phyloP scores from a whole-genome alignment of 2,797 vertebrate species.

The Myripristis jacobus region DNA sequence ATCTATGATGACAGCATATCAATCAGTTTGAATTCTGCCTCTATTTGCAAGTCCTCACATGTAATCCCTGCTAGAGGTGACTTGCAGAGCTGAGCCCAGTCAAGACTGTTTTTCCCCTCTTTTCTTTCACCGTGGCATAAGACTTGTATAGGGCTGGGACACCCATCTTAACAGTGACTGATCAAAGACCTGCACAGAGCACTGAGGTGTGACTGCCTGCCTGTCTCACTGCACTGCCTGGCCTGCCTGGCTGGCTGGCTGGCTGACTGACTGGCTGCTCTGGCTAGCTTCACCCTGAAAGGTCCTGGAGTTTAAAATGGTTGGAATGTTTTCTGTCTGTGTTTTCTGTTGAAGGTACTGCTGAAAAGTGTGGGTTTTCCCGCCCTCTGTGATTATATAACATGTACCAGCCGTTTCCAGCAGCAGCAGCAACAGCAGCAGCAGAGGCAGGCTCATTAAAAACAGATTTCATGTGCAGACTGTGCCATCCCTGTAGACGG shows the following conservation, averaged over 20 bases:
- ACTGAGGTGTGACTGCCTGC: slow-evolving; percentile 65
- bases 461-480: slow-evolving; percentile 77
- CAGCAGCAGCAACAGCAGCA: slow-evolving; percentile 56
- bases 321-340: slow-evolving; percentile 79
- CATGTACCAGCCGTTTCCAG: slow-evolving; percentile 82
- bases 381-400: slow-evolving; percentile 87
- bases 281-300: slow-evolving; percentile 40
- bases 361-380: slow-evolving; percentile 83
- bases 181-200: slow-evolving; percentile 63
- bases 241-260: no score
- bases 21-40: slow-evolving; percentile 31
- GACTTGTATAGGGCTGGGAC: slow-evolving; percentile 34
- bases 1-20: slow-evolving; percentile 1
- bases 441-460: slow-evolving; percentile 77
- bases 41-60: slow-evolving; percentile 65
- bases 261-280: slow-evolving; percentile 26
- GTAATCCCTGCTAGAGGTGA: slow-evolving; percentile 43
- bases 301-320: slow-evolving; percentile 73
- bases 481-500: slow-evolving; percentile 67
- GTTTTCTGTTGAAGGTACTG: slow-evolving; percentile 76
- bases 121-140: slow-evolving; percentile 26
- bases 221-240: slow-evolving; percentile 35
- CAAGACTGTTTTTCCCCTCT: slow-evolving; percentile 42
- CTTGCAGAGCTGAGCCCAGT: slow-evolving; percentile 25
- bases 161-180: slow-evolving; percentile 39